phyloP scores from a whole-genome alignment of 92 coral and sea anemone genomes.

The Epizoanthus scotinus region DNA sequence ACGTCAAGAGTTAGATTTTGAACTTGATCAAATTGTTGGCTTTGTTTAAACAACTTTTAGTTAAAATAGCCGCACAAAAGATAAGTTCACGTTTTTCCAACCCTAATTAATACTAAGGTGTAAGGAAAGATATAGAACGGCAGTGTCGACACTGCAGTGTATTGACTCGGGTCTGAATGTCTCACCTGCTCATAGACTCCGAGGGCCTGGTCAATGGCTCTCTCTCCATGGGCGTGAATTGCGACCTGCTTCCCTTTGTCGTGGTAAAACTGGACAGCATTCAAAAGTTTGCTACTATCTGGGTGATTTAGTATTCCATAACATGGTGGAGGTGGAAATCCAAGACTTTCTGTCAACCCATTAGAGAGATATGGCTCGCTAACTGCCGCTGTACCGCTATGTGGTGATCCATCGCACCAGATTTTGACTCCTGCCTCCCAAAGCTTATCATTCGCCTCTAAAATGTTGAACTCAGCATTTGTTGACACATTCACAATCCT shows the following conservation, averaged over 20 bases:
- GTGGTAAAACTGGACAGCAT: constrained; percentile 48
- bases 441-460: constrained; percentile 44
- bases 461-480: neutral
- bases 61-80: no score
- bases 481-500: neutral
- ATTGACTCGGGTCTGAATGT: neutral
- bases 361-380: constrained; percentile 60
- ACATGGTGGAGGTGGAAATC: constrained; percentile 58
- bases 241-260: constrained; percentile 64
- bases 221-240: constrained; percentile 74
- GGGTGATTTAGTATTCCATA: constrained; percentile 53
- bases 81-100: no score
- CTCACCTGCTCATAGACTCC: constrained; percentile 66
- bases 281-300: constrained; percentile 23
- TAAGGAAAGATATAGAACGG: no score
- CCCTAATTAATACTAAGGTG: no score
- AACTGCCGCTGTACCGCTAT: constrained; percentile 71
- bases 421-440: constrained; percentile 75
- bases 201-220: constrained; percentile 72
- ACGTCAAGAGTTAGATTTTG: no score
- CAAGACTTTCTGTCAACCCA: constrained; percentile 56
- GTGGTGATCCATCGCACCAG: constrained; percentile 80
- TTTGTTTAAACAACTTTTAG: no score
- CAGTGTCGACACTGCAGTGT: no score
- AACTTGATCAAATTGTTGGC: no score